These are phyloP conservation scores for Buceros bicornis DNA, from an alignment of 2,797 vertebrate species.

Conservation along the genomic window DNA sequence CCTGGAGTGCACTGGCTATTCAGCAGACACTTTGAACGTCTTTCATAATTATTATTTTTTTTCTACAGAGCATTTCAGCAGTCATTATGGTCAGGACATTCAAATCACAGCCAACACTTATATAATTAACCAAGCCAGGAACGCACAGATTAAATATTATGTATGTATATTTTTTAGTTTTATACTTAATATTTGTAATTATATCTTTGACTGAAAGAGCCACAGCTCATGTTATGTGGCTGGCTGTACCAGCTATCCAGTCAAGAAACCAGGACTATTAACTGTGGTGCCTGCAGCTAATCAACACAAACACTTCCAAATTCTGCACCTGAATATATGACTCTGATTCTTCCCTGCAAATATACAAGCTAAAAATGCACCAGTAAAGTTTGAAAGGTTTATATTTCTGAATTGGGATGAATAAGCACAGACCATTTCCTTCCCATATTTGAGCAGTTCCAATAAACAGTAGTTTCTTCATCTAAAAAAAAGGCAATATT, in stretches of 20 bases:
- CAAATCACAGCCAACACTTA: not conserved
- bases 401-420: not conserved
- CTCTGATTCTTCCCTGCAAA: conserved; percentile 11
- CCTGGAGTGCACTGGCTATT: not conserved
- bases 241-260: not conserved
- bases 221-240: not conserved
- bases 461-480: not conserved
- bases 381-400: not conserved
- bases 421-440: not conserved
- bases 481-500: not conserved
- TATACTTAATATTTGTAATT: conserved; percentile 11
- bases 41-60: not conserved
- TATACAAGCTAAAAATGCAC: conserved; percentile 23
- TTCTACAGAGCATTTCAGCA: not conserved
- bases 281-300: not conserved
- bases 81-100: not conserved
- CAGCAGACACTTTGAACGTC: not conserved
- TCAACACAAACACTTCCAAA: not conserved
- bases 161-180: not conserved
- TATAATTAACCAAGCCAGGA: not conserved
- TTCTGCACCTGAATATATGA: not conserved
- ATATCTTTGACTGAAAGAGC: not conserved
- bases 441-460: not conserved
- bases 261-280: not conserved
- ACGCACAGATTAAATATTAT: conserved; percentile 10